phyloP scores from a whole-genome alignment of 2,797 vertebrate species.

The Steatocranus sp. region DNA sequence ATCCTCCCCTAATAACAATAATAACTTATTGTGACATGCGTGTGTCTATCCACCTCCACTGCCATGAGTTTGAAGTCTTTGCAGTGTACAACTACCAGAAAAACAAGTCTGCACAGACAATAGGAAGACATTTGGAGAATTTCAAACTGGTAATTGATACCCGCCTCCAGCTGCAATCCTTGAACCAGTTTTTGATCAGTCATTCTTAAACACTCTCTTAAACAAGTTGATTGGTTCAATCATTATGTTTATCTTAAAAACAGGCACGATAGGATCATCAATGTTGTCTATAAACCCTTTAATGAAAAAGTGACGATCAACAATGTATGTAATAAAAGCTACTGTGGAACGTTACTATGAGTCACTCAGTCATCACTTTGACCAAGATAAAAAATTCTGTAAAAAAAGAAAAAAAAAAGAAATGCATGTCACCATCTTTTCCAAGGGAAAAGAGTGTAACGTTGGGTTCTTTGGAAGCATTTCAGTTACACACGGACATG shows the following conservation, averaged over 20 bases:
- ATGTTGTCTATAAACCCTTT: background rate
- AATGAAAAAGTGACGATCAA: background rate
- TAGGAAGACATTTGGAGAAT: background rate
- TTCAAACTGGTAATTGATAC: background rate
- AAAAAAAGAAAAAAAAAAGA: too few relatives aligned
- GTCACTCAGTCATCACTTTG: background rate
- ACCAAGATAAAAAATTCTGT: background rate
- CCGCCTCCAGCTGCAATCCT: background rate
- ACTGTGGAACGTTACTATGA: background rate
- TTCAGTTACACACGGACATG: fast-evolving
- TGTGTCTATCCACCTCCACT: background rate
- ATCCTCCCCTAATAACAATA: background rate
- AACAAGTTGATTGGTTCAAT: background rate
- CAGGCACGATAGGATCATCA: background rate
- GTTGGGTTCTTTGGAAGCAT: background rate
- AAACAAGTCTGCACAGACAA: background rate
- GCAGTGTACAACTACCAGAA: background rate
- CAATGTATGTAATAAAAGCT: background rate
- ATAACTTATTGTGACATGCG: background rate
- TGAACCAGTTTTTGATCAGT: background rate
- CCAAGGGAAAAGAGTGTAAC: fast-evolving
- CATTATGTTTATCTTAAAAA: background rate
- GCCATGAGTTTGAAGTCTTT: background rate
- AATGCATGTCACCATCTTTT: background rate
- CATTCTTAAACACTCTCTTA: background rate